A percentile compares a stretch with the other conserved stretches of the same genome.
phyloP scores from a whole-genome alignment of 2,113 vertebrate genomes.

The Tympanuchus pallidicinctus region DNA sequence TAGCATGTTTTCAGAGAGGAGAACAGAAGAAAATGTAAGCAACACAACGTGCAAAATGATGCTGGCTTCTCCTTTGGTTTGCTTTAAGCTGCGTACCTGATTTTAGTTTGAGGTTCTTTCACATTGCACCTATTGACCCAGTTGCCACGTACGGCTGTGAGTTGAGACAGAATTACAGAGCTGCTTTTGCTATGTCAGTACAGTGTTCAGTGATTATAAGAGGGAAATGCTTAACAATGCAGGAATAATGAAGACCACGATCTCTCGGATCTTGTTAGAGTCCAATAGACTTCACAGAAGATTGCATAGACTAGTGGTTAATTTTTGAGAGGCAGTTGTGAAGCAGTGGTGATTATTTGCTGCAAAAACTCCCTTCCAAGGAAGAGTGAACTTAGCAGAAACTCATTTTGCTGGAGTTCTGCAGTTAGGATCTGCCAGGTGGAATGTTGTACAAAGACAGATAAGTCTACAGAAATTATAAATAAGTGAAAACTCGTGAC shows the following conservation, averaged over 20 bases:
- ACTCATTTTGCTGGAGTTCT: not conserved
- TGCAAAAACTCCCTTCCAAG: not conserved
- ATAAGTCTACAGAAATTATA: not conserved
- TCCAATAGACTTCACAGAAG: not conserved
- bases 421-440: not conserved
- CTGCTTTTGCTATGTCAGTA: constrained; percentile 4
- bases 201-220: not conserved
- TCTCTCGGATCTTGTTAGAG: not conserved
- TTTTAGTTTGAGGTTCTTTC: not conserved
- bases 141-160: not conserved
- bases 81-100: not conserved
- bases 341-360: not conserved
- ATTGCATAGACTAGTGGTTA: not conserved
- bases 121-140: not conserved
- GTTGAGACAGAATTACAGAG: not conserved
- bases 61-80: not conserved
- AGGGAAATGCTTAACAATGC: not conserved
- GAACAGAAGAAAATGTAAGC: not conserved
- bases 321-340: not conserved
- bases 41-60: not conserved
- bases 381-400: not conserved
- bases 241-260: not conserved
- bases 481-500: not conserved
- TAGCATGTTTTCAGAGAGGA: not conserved
- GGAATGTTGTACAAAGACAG: not conserved